Base-by-base conservation (phyloP, 2,888 invertebrate genomes). In the Synanthedon andrenaeformis region DNA sequence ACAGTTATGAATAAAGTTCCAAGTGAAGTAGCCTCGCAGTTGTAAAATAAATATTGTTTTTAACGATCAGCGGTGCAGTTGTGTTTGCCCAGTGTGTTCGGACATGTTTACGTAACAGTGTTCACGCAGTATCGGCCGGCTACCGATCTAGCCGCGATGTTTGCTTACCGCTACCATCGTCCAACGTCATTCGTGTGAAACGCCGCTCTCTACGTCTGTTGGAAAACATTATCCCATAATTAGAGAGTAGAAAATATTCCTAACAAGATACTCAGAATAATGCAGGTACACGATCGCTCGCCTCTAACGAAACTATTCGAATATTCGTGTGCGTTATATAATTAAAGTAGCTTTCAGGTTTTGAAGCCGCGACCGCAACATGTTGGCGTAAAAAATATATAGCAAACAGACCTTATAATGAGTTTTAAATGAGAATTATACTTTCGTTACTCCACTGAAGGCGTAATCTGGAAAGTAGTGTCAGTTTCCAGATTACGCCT, bases 21-120 rank as follows among this genome's bases (percentile, higher is more conserved):
- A 41, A 28, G 41, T 51, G 51, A 17, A 51, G 51, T 51, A 51
- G 67, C 65, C 64, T 66, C 64, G 63, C 72, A 67, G 76, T 75
- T 73, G 70, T 70, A 70, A 72, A 77, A 80, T 74, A 82, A 87
- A 84, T 85, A 87, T 87, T 86, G 78, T 86, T 82, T 79, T 76
- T 78, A 82, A 75, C 76, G 86, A 86, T 85, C 82, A 85, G 80
- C 78, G 78, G 80, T 78, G 78, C 74, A 71, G 76, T 69, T 70
- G 67, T 82, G 80, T 85, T 82, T 83, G 81, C 71, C 72, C 64
- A 58, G 59, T 61, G 59, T 63, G 67, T 67, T 23, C 59, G 61
- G 61, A 66, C 67, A 65, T 70, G 68, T 70, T 70, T 69, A 69
- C 82, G 83, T 82, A 85, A 83, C 82, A 82, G 80, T 79, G 79